These are phyloP conservation scores for Crepidodera aurea DNA, from an alignment of 2,888 invertebrate species.

Conservation along the genomic window DNA sequence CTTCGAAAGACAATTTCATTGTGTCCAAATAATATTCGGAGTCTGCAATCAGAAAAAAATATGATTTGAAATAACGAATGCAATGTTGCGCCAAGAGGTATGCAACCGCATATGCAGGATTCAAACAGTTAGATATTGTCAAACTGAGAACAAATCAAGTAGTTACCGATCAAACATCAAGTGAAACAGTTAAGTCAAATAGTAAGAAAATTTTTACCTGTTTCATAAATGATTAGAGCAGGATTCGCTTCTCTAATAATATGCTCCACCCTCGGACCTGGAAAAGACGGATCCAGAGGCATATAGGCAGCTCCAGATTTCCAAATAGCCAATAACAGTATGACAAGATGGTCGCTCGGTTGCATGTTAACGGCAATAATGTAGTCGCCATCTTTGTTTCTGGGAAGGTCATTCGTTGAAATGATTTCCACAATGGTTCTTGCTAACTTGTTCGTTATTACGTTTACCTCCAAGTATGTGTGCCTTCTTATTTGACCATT, in stretches of 20 bases:
- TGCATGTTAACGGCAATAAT: constrained; percentile 82
- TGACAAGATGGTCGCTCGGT: constrained; percentile 75
- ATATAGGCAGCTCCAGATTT: constrained; percentile 87
- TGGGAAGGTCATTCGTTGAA: constrained; percentile 53
- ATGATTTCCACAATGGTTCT: constrained; percentile 64
- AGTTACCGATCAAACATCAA: too few relatives aligned
- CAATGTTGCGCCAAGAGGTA: too few relatives aligned
- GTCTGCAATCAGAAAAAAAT: too few relatives aligned
- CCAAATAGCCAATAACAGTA: constrained; percentile 76
- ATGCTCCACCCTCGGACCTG: constrained; percentile 76
- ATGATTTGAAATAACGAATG: too few relatives aligned
- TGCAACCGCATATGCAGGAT: too few relatives aligned
- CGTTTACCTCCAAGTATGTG: constrained; percentile 67
- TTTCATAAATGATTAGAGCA: constrained; percentile 73
- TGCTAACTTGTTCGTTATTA: constrained; percentile 67
- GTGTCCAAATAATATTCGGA: constrained; percentile 50
- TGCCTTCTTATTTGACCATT: constrained; percentile 45
- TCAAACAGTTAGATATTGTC: too few relatives aligned
- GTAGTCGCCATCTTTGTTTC: constrained; percentile 74
- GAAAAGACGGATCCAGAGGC: constrained; percentile 79
- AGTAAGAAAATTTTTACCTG: constrained; percentile 59
- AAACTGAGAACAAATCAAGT: too few relatives aligned
- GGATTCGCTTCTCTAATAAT: constrained; percentile 80
- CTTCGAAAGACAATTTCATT: constrained; percentile 60
- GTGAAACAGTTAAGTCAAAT: neutral